Evolutionary conservation across 1,140 invertebrate species (phyloP), one percentile per base, ranked within the genome.

Genomic region (Lepidotrigona ventralis): DNA sequence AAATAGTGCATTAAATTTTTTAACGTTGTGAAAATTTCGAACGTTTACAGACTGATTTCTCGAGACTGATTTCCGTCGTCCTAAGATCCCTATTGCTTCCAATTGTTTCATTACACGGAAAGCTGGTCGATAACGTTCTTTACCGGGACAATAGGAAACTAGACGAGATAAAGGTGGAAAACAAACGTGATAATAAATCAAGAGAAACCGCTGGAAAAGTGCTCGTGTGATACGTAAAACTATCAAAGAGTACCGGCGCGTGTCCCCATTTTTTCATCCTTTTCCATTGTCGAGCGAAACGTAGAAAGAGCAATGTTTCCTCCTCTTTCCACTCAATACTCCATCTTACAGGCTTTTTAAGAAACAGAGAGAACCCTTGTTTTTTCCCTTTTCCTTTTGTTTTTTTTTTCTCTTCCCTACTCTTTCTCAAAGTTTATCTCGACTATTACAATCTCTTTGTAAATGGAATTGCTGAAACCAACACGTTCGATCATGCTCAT

Each of bases 131-230:
- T 39, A 39, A 68, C 39, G 66, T 23, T 12, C 66, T 39, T 23
- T 68, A 12, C 21, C 17, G 71, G 23, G 71, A 29, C 70, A 15
- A 58, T 26, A 19, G 12, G 19, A 58, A 26, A 23, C 26, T 26
- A 17, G 1, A 23, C 29, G 12, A 33, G 51, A 23, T 23, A 33
- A 74, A 58, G 11, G 72, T 23, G 72, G 53, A 23, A 74, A 74
- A 56, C 54, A 23, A 74, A 74, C 56, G 54, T 39, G 54, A 29
- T 53, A 39, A 74, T 58, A 74, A 74, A 74, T 58, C 72, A 74
- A 46, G 54, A 58, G 54, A 33, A 54, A 58, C 72, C 72, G 54
- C 54, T 58, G 29, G 39, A 23, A 66, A 73, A 54, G 72, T 74
- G 53, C 72, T n/a, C 51, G 60, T 63, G 60, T n/a, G 15, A 29